Conservation (phyloP, 2,113 vertebrate genomes). For the Balaeniceps rex region DNA sequence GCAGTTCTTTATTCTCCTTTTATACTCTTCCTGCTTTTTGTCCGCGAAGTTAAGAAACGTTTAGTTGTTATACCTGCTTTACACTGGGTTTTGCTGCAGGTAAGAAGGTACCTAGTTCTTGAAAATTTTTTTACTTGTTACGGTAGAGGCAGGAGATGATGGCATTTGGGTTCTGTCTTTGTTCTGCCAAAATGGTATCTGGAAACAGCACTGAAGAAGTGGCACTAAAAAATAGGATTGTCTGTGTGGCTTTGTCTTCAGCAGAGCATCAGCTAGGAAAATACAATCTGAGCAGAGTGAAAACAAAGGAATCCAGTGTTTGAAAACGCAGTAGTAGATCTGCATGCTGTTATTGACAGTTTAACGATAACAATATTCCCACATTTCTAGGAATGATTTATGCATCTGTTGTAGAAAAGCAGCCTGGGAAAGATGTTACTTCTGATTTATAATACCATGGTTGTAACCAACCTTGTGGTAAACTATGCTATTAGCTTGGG, state of each 20-base stretch:
- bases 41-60: background rate
- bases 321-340: background rate
- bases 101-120: background rate
- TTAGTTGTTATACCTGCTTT: background rate
- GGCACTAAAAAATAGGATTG: background rate
- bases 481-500: background rate
- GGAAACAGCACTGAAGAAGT: background rate
- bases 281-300: background rate
- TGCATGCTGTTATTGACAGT: background rate
- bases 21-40: background rate
- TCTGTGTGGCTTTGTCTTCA: background rate
- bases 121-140: background rate
- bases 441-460: background rate
- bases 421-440: background rate
- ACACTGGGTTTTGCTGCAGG: background rate
- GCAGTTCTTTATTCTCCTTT: background rate
- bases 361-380: background rate
- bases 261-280: background rate
- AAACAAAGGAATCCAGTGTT: constrained; percentile 2
- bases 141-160: background rate
- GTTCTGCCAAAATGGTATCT: background rate
- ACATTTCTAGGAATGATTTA: background rate
- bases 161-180: background rate
- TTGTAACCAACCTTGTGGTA: background rate
- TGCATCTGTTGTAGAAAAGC: background rate